Conservation (phyloP, 2,113 vertebrate genomes). For the Paraplagusia blochii region DNA sequence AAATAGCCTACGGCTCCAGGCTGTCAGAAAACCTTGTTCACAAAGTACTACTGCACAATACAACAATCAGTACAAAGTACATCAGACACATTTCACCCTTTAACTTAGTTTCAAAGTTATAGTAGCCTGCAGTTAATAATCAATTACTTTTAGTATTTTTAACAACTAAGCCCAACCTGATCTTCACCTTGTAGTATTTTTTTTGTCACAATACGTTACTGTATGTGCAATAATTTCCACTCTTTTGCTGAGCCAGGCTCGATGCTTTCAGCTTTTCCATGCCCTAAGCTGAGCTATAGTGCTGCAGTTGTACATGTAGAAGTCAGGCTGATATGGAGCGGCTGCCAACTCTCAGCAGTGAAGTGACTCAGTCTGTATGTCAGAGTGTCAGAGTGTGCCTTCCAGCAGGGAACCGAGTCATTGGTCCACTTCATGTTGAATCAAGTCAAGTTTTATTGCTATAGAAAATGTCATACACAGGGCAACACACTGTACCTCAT, state of each 20-base stretch:
- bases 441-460: neutral
- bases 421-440: neutral
- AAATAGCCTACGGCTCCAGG: constrained; percentile 47
- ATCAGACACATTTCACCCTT: constrained; percentile 20
- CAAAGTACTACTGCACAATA: constrained; percentile 17
- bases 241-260: neutral
- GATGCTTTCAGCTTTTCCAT: neutral
- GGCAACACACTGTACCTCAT: neutral
- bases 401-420: neutral
- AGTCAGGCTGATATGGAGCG: neutral
- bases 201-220: no score
- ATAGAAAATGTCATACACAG: neutral
- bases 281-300: constrained; percentile 2
- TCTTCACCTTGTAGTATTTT: no score
- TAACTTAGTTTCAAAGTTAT: constrained; percentile 3
- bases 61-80: constrained; percentile 26
- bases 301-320: neutral
- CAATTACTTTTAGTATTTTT: no score
- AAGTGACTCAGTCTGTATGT: neutral
- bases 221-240: neutral
- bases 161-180: no score
- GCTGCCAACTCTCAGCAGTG: neutral
- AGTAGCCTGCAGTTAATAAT: no score
- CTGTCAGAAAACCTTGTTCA: constrained; percentile 46
- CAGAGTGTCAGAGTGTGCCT: neutral